These are phyloP conservation scores for Nyctibius grandis DNA, from an alignment of 2,797 vertebrate species.

Conservation along the genomic window DNA sequence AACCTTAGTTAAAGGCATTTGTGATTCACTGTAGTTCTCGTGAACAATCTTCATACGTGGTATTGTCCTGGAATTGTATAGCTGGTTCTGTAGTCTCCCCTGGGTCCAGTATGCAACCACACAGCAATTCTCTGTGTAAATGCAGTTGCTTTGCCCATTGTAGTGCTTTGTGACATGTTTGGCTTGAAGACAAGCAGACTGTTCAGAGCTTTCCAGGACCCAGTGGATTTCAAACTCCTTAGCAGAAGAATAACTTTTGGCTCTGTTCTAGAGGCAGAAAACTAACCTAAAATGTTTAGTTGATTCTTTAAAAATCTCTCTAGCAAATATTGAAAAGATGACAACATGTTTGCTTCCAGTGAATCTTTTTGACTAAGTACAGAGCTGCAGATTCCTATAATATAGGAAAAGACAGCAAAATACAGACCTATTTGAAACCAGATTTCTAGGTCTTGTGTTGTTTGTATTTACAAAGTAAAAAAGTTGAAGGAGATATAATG, in stretches of 20 bases:
- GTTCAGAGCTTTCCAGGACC: not conserved
- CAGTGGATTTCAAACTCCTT: not conserved
- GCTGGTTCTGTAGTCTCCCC: not conserved
- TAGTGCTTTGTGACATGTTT: not conserved
- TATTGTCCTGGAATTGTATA: not conserved
- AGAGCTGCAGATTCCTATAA: not conserved
- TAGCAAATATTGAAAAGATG: not conserved
- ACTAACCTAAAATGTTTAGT: not conserved
- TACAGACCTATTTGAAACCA: not conserved
- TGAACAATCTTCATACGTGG: not conserved
- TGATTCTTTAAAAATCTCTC: not conserved
- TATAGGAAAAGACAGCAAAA: not conserved
- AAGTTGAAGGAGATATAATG: not conserved
- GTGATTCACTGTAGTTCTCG: not conserved
- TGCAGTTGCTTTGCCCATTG: not conserved
- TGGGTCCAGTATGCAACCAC: not conserved
- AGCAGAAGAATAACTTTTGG: not conserved
- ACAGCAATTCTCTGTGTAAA: not conserved
- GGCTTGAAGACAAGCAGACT: not conserved
- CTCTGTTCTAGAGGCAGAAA: not conserved
- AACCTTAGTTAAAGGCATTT: not conserved
- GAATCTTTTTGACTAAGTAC: not conserved
- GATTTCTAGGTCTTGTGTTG: not conserved
- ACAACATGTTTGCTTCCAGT: not conserved
- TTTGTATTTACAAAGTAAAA: not conserved